Evolutionary conservation across 1,140 invertebrate genomes (phyloP), one percentile per base, ranked within the genome.

Genomic region (Augochlora pura): DNA sequence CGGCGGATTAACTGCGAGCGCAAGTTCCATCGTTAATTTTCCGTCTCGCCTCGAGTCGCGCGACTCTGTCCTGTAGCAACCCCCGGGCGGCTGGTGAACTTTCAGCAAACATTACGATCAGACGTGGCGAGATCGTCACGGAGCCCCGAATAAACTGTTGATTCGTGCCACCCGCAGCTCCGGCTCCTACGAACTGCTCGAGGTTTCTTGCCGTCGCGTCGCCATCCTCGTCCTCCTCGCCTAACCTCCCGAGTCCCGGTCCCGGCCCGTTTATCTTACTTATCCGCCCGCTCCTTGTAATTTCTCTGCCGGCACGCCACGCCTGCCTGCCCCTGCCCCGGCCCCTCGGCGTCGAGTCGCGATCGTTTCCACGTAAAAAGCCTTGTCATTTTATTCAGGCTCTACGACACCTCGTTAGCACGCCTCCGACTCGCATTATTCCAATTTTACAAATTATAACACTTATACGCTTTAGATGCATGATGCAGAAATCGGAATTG

Each of bases 131-230:
- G 54, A 75, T 65, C 76, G 75, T 81, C 80, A 78, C 52, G 16
- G 78, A 75, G 54, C 49, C 59, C 21, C 84, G 67, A 86, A 79
- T 81, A 84, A 87, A 86, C 77, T 86, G 84, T 86, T 85, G 84
- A 82, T 82, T 86, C 80, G 84, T 74, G 59, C 42, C 77, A 77
- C 54, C 71, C 59, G 54, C 69, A 73, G 71, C 59, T 38, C 18
- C 39, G 23, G 66, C 12, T 57, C 25, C n/a, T n/a, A 27, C 62
- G 59, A 83, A 83, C 77, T 32, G 66, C 52, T 79, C 77, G 7
- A 66, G 39, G 59, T 85, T 72, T 73, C 63, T 68, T 64, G 16
- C 49, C 16, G 18, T 46, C 69, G 7, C 32, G 32, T 32, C 32
- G 32, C 32, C 32, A 32, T 32, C 32, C n/a, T n/a, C n/a, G n/a